A percentile compares a stretch with the other conserved stretches of the same genome.
These are phyloP conservation scores for Cheilosia vulpina DNA, from an alignment of 2,888 invertebrate genomes.

Conservation along the genomic window DNA sequence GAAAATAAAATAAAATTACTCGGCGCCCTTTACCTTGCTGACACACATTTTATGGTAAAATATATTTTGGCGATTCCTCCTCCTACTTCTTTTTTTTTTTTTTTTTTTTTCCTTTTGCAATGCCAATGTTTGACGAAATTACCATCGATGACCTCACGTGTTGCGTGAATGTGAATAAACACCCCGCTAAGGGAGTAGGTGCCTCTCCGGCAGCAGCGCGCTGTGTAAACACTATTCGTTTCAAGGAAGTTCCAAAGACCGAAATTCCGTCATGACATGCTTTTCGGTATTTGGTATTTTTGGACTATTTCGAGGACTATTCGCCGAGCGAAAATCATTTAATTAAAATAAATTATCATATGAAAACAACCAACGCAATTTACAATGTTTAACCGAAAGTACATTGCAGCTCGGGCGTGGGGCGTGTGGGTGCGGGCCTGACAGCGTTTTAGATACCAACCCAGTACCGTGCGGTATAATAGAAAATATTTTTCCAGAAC, in stretches of 20 bases:
- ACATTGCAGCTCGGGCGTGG: conserved; percentile 5
- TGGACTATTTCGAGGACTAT: conserved; percentile 50
- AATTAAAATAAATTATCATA: conserved; percentile 70
- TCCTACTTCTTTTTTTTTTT: conserved; percentile 22
- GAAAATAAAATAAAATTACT: conserved; percentile 37
- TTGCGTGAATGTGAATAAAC: conserved; percentile 50
- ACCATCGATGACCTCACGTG: conserved; percentile 59
- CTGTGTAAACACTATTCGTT: conserved; percentile 20
- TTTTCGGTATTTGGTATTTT: conserved; percentile 61
- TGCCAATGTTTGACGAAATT: conserved; percentile 46
- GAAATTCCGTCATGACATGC: conserved; percentile 41
- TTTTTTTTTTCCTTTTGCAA: conserved; percentile 42
- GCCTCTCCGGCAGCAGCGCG: too few relatives aligned
- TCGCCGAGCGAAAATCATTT: conserved; percentile 41
- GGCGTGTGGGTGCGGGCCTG: conserved; percentile 59
- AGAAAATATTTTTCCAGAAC: conserved; percentile 68
- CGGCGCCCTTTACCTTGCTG: conserved; percentile 82
- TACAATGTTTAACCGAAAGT: conserved; percentile 55
- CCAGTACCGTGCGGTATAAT: conserved; percentile 46
- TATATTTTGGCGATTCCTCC: conserved; percentile 23
- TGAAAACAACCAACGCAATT: conserved; percentile 62
- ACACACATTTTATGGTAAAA: conserved; percentile 82
- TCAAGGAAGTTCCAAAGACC: conserved; percentile 59
- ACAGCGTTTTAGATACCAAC: conserved; percentile 57
- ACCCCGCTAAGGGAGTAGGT: too few relatives aligned